Conservation (phyloP, 2,797 vertebrate species). For the Loriculus beryllinus region DNA sequence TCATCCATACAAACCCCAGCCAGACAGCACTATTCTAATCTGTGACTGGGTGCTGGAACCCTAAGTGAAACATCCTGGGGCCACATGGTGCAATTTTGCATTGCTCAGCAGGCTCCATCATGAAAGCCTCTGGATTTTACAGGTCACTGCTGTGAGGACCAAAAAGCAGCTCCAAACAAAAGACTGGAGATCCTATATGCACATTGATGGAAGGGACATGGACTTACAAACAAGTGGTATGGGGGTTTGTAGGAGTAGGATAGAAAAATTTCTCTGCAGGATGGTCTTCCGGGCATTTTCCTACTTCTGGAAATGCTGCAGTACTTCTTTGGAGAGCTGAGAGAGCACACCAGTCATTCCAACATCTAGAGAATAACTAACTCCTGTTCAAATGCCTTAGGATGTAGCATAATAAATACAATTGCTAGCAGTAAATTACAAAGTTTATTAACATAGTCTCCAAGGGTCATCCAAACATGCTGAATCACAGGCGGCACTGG, state of each 20-base stretch:
- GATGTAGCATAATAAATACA: neutral
- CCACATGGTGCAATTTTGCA: neutral
- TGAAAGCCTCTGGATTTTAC: rapidly evolving
- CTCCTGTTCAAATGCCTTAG: neutral
- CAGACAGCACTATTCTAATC: neutral
- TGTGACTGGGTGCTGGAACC: neutral
- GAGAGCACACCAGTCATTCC: neutral
- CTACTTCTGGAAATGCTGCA: neutral
- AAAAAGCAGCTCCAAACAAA: neutral
- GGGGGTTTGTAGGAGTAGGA: rapidly evolving
- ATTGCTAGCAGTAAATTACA: neutral
- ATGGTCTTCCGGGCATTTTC: neutral
- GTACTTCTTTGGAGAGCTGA: neutral
- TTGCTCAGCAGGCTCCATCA: neutral
- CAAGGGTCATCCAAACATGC: neutral
- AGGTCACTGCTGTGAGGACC: rapidly evolving
- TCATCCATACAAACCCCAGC: neutral
- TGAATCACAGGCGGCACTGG: neutral
- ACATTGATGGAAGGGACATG: neutral
- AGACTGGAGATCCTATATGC: rapidly evolving
- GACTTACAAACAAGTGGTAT: neutral
- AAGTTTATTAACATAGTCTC: conserved; percentile 33
- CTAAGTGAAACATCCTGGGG: neutral
- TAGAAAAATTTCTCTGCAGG: neutral
- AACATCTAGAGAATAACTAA: neutral